Conservation (phyloP, 2,113 vertebrate genomes). For the Odobenus rosmarus region DNA sequence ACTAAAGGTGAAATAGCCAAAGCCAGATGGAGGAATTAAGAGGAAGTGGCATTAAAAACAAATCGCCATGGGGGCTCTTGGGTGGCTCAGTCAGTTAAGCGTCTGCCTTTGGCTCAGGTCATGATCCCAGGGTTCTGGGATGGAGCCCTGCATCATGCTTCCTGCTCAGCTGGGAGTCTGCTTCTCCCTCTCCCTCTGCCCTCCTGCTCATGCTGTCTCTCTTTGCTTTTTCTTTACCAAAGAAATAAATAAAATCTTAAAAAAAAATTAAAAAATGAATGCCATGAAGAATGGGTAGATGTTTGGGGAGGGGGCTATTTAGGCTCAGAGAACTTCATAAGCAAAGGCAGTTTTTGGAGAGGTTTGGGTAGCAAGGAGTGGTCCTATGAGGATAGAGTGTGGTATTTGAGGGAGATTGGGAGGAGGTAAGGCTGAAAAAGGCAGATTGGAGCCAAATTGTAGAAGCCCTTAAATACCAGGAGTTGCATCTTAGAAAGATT, state of each 20-base stretch:
- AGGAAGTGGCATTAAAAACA: not conserved
- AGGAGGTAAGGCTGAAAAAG: not conserved
- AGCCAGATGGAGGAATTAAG: not conserved
- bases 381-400: not conserved
- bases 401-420: not conserved
- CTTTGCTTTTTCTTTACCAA: not conserved
- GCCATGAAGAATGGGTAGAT: not conserved
- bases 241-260: not conserved
- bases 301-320: not conserved
- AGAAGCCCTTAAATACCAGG: not conserved
- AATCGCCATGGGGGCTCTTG: not conserved
- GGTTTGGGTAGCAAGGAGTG: not conserved
- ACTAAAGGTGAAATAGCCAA: not conserved
- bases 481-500: not conserved
- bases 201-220: not conserved
- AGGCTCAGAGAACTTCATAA: not conserved
- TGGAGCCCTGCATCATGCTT: not conserved
- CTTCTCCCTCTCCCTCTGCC: not conserved
- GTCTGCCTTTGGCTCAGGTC: not conserved
- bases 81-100: not conserved
- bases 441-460: not conserved
- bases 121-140: not conserved
- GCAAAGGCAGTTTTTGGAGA: not conserved
- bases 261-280: not conserved
- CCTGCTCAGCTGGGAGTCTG: not conserved